Base-by-base conservation (phyloP, 2,113 vertebrate genomes). In the Neotoma lepida region DNA sequence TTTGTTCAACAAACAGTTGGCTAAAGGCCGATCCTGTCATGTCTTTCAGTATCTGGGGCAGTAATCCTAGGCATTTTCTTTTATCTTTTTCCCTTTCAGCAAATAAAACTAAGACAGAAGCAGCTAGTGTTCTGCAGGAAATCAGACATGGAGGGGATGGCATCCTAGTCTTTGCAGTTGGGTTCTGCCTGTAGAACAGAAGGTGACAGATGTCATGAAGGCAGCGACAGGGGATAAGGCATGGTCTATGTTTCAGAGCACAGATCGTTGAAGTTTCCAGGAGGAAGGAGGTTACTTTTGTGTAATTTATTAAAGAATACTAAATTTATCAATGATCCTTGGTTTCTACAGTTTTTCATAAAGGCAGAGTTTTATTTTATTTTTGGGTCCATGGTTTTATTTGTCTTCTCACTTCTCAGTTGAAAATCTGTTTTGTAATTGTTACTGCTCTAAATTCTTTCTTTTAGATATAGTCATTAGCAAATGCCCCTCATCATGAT, bases 101-200 rank as follows among this genome's bases (percentile, higher is more conserved):
- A 87, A 88, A 88, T 96, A 95, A 90, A 95, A 81, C 28, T 74
- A 81, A 74, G 89, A 87, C 51, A 46, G 66, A 95, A 33, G 89
- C 33, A 88, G 26, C 44, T 7, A 78, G 63, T 8, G 2, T 84
- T 95, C 51, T 95, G 91, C 93, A 93, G 46, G 84, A 88, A 94
- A 94, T 71, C 33, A 35, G 51, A 89, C 90, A 71, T 89, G 73
- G 54, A 56, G 49, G 51, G 22, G 46, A 26, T 80, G 51, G 22
- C 15, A 17, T 93, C 86, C 86, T 64, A 68, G 88, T 88, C 89
- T 87, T 58, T 73, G 28, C 92, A 17, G 58, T 54, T 68, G 66
- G 76, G 63, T 85, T 18, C 64, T 71, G 18, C 76, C 88, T 89
- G n/a, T 63, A 73, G 87, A 96, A 87, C 78, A 4, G 46, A 64